Percentiles rank a stretch among this genome's conserved stretches.
Conservation (phyloP, 2,797 vertebrate species). For the Rachycentron canadum region DNA sequence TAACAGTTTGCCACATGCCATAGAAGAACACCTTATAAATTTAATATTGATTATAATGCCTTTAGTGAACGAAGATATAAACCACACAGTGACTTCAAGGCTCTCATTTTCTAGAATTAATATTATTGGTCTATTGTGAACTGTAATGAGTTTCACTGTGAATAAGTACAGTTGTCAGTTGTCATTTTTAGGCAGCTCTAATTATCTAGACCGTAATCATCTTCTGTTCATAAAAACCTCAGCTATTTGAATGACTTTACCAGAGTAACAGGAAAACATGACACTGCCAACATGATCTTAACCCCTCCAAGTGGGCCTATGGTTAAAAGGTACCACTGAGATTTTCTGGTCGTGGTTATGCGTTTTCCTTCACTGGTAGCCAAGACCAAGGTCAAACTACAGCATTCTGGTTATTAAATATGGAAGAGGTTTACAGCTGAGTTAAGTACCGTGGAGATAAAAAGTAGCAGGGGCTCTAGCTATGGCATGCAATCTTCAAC, state of each 20-base stretch:
- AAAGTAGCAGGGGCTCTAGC: slow-evolving; percentile 4
- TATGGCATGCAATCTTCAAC: slow-evolving; percentile 60
- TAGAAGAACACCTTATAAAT: slow-evolving; percentile 16
- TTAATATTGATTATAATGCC: slow-evolving; percentile 9
- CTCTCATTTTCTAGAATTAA: slow-evolving; percentile 18
- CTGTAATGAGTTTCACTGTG: slow-evolving; percentile 53
- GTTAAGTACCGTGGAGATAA: slow-evolving; percentile 35
- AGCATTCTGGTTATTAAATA: slow-evolving; percentile 61
- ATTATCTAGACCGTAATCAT: slow-evolving; percentile 62
- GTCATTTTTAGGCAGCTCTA: slow-evolving; percentile 45
- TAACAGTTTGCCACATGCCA: slow-evolving; percentile 1
- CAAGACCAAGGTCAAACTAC: slow-evolving; percentile 38
- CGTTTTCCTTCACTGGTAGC: slow-evolving; percentile 27
- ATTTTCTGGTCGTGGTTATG: slow-evolving; percentile 26
- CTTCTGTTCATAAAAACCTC: slow-evolving; percentile 50
- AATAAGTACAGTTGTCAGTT: slow-evolving; percentile 49
- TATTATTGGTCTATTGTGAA: slow-evolving; percentile 52
- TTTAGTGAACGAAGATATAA: slow-evolving; percentile 41
- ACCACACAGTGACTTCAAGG: slow-evolving; percentile 27
- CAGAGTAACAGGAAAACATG: slow-evolving; percentile 38
- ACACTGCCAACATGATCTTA: slow-evolving; percentile 14
- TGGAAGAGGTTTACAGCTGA: slow-evolving; percentile 51
- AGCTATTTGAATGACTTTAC: slow-evolving; percentile 30
- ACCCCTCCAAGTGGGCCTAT: background rate
- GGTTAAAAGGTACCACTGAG: slow-evolving; percentile 7